These are phyloP conservation scores for Euschistus heros DNA, from an alignment of 1,140 invertebrate species.

Conservation along the genomic window DNA sequence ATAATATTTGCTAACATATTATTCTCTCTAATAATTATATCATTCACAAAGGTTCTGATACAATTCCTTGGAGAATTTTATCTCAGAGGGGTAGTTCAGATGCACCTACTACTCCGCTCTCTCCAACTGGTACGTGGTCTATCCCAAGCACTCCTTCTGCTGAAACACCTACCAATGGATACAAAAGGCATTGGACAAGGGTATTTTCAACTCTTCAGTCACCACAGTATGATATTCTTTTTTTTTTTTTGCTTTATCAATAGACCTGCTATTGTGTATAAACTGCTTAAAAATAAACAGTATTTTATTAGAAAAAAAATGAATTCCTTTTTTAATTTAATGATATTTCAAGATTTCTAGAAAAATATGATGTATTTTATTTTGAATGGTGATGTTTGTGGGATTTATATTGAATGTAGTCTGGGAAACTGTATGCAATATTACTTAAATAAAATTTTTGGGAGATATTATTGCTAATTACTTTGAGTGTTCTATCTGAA, in stretches of 20 bases:
- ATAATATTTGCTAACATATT: not conserved
- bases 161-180: slow-evolving; percentile 16
- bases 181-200: slow-evolving; percentile 13
- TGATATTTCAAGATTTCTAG: too few relatives aligned
- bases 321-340: too few relatives aligned
- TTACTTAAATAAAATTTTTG: too few relatives aligned
- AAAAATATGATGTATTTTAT: too few relatives aligned
- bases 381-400: too few relatives aligned
- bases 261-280: not conserved
- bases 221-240: not conserved
- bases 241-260: not conserved
- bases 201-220: slow-evolving; percentile 7
- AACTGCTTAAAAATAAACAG: too few relatives aligned
- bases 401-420: too few relatives aligned
- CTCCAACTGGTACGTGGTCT: slow-evolving; percentile 11
- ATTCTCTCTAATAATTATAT: not conserved
- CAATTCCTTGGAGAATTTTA: slow-evolving; percentile 11
- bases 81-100: not conserved
- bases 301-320: too few relatives aligned
- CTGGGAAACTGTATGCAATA: too few relatives aligned
- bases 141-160: slow-evolving; percentile 9
- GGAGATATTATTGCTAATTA: too few relatives aligned
- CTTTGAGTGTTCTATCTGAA: too few relatives aligned
- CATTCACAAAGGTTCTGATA: slow-evolving; percentile 3
- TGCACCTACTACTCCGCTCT: slow-evolving; percentile 1